Percentiles rank a stretch among this genome's conserved stretches.
Evolutionary conservation across 2,113 vertebrate species (phyloP).

Genomic region (Pipa parva): DNA sequence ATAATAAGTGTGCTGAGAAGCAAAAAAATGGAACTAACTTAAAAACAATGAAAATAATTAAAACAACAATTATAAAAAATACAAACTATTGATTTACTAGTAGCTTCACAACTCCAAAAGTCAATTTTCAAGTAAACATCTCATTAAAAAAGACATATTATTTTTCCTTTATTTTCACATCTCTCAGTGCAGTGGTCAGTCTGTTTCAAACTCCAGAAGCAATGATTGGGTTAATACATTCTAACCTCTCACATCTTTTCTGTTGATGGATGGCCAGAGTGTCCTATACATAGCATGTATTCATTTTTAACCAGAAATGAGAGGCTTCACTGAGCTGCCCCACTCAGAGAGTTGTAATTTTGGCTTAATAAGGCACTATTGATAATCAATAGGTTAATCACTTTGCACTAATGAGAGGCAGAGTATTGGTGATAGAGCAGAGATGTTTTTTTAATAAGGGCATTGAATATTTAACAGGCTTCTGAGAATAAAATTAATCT

Average conservation of each 20-base stretch:
- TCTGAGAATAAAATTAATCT: conserved; percentile 10
- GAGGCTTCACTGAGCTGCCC: conserved; percentile 17
- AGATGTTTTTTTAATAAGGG: conserved; percentile 11
- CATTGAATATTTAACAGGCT: conserved; percentile 32
- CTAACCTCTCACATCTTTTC: not conserved
- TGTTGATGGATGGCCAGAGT: not conserved
- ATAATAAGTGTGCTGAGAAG: too few species aligned
- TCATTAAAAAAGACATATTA: too few species aligned
- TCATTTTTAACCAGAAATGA: conserved; percentile 22
- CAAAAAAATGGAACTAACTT: too few species aligned
- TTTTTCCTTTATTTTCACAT: too few species aligned
- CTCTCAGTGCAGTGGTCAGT: too few species aligned
- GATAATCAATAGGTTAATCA: conserved; percentile 43
- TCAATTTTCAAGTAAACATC: too few species aligned
- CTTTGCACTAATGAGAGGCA: conserved; percentile 37
- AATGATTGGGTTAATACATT: conserved; percentile 8
- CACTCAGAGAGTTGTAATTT: conserved; percentile 31
- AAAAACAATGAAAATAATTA: too few species aligned
- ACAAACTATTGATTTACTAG: too few species aligned
- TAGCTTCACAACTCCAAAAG: too few species aligned
- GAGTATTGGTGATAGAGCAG: conserved; percentile 24
- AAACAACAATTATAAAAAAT: too few species aligned
- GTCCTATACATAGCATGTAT: conserved; percentile 26
- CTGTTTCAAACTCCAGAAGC: not conserved
- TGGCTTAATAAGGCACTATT: conserved; percentile 40